Evolutionary conservation across 2,888 invertebrate genomes (phyloP).

Genomic region (Aspidiotus destructor): DNA sequence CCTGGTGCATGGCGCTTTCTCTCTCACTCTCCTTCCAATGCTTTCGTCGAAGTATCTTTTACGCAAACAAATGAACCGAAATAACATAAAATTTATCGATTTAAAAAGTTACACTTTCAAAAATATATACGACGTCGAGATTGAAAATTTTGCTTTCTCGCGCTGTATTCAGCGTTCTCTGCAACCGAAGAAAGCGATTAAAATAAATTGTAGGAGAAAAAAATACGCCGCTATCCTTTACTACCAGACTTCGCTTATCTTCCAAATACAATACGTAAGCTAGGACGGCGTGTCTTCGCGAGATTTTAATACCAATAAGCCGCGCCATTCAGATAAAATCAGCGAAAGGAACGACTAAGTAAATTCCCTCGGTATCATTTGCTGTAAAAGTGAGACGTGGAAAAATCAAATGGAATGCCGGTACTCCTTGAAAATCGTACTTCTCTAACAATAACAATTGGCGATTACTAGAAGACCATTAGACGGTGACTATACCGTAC

Average conservation of each 20-base stretch:
- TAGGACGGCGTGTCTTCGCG: background rate
- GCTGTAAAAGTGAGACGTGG: too few species aligned
- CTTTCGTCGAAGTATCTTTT: conserved; percentile 1
- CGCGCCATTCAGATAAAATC: background rate
- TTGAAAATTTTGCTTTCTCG: conserved; percentile 5
- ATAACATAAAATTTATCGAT: conserved; percentile 25
- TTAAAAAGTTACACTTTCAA: background rate
- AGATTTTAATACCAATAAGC: conserved; percentile 1
- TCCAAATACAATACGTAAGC: background rate
- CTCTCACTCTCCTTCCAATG: background rate
- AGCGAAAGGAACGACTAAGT: background rate
- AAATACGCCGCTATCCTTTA: background rate
- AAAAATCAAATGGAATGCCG: too few species aligned
- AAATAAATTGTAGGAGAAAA: background rate
- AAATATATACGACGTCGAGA: background rate
- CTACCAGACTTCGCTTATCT: background rate
- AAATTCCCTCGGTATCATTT: too few species aligned
- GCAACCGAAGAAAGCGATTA: background rate
- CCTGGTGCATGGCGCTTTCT: conserved; percentile 10
- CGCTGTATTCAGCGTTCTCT: background rate
- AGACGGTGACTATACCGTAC: too few species aligned
- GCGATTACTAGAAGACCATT: too few species aligned
- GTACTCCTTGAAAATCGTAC: too few species aligned
- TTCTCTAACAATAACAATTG: too few species aligned
- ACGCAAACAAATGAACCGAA: conserved; percentile 26